Conservation (phyloP, 2,113 vertebrate species). For the Burhinus bistriatus region DNA sequence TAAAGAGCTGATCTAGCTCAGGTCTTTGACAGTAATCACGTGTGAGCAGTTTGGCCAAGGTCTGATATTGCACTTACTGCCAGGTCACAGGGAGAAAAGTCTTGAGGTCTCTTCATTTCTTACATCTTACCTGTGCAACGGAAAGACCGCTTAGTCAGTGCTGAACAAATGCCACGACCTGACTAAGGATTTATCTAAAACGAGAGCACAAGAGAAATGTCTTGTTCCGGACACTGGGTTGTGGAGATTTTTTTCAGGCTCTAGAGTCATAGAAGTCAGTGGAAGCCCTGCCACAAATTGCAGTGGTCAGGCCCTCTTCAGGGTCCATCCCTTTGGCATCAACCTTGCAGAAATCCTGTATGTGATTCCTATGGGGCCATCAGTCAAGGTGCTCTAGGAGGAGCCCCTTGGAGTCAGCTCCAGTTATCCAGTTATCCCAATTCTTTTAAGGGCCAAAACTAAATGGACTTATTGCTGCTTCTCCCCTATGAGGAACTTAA, state of each 20-base stretch:
- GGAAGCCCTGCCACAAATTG: background rate
- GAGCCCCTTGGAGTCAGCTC: background rate
- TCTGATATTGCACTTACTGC: background rate
- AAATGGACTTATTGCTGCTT: background rate
- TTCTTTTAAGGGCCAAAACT: background rate
- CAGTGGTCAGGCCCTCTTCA: background rate
- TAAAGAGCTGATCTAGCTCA: conserved; percentile 15
- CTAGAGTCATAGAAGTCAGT: background rate
- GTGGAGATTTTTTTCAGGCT: background rate
- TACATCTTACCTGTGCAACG: background rate
- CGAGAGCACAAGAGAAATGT: background rate
- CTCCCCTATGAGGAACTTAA: background rate
- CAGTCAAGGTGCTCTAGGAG: accelerated
- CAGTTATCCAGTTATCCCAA: background rate
- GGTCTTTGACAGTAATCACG: background rate
- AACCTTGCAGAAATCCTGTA: background rate
- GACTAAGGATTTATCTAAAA: background rate
- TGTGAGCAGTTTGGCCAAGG: background rate
- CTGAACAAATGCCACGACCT: background rate
- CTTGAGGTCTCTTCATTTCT: background rate
- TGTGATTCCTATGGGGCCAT: background rate
- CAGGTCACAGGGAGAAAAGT: background rate
- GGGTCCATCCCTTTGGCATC: background rate
- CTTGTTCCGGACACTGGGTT: background rate
- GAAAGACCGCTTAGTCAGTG: background rate